phyloP scores from a whole-genome alignment of 1,140 invertebrate genomes.

The Drosophila pallidifrons region DNA sequence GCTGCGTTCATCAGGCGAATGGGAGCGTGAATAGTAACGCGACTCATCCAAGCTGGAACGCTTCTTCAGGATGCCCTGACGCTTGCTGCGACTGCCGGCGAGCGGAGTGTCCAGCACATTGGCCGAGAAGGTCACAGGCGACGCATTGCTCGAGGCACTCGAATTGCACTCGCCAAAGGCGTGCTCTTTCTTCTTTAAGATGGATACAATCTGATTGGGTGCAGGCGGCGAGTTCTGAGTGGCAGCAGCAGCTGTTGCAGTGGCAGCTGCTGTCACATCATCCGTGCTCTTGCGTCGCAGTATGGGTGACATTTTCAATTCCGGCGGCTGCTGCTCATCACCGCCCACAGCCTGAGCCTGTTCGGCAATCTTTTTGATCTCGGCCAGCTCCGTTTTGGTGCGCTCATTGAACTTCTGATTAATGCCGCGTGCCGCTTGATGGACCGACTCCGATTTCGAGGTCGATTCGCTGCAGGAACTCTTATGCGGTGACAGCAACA shows the following conservation, averaged over 20 bases:
- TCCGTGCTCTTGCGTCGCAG: conserved; percentile 83
- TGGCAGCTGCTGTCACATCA: conserved; percentile 55
- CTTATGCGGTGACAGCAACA: conserved; percentile 65
- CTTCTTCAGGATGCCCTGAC: conserved; percentile 92
- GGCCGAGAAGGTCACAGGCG: conserved; percentile 90
- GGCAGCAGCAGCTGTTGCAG: background rate
- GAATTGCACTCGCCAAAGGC: conserved; percentile 84
- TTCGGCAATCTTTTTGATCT: conserved; percentile 76
- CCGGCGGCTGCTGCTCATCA: background rate
- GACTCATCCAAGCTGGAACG: conserved; percentile 91
- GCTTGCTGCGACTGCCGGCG: conserved; percentile 85
- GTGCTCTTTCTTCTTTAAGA: conserved; percentile 91
- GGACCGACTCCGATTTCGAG: conserved; percentile 55
- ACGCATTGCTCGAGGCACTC: conserved; percentile 86
- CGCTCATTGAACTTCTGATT: conserved; percentile 73
- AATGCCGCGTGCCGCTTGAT: conserved; percentile 45
- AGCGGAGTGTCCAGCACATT: conserved; percentile 88
- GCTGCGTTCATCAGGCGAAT: conserved; percentile 83
- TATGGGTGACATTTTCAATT: conserved; percentile 66
- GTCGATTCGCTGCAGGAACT: conserved; percentile 72
- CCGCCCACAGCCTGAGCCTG: conserved; percentile 40
- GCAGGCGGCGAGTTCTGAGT: conserved; percentile 67
- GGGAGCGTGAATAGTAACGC: conserved; percentile 85
- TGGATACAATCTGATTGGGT: conserved; percentile 88
- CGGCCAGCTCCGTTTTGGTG: conserved; percentile 76